Evolutionary conservation across 2,113 vertebrate species (phyloP).

Genomic region (Esox niger): DNA sequence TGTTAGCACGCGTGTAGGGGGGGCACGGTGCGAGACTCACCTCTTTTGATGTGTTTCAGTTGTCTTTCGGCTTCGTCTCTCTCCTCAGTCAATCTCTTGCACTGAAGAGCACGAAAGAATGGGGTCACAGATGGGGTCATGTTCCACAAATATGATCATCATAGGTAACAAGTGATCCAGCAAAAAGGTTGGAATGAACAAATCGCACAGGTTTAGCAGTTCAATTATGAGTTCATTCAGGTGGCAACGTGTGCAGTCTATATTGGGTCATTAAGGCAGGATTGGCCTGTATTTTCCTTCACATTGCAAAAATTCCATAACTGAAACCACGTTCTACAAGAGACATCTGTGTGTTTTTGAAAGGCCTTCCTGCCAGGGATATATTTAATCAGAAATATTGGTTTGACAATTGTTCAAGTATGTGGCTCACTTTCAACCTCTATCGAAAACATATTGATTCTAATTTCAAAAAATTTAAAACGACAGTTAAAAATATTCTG

Average conservation of each 20-base stretch:
- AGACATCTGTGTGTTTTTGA: neutral
- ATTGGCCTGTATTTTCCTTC: neutral
- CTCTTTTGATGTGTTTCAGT: constrained; percentile 79
- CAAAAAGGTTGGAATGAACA: neutral
- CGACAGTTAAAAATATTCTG: too few relatives aligned
- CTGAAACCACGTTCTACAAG: neutral
- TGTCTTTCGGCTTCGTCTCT: constrained; percentile 75
- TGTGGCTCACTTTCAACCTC: constrained; percentile 42
- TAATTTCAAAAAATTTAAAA: too few relatives aligned
- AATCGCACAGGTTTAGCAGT: too few relatives aligned
- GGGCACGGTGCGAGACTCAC: constrained; percentile 52
- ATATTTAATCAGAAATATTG: too few relatives aligned
- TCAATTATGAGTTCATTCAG: neutral
- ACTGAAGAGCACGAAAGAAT: constrained; percentile 48
- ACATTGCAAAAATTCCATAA: neutral
- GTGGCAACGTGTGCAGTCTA: too few relatives aligned
- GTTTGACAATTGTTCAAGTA: neutral
- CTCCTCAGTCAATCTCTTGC: constrained; percentile 68
- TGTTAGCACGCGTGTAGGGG: constrained; percentile 4
- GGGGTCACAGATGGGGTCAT: constrained; percentile 25
- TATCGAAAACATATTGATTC: too few relatives aligned
- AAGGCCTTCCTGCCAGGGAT: neutral
- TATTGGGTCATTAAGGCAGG: neutral
- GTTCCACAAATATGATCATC: constrained; percentile 27
- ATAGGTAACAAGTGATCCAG: neutral